Evolutionary conservation across 1,140 invertebrate species (phyloP).

Genomic region (Tyrophagus putrescentiae): DNA sequence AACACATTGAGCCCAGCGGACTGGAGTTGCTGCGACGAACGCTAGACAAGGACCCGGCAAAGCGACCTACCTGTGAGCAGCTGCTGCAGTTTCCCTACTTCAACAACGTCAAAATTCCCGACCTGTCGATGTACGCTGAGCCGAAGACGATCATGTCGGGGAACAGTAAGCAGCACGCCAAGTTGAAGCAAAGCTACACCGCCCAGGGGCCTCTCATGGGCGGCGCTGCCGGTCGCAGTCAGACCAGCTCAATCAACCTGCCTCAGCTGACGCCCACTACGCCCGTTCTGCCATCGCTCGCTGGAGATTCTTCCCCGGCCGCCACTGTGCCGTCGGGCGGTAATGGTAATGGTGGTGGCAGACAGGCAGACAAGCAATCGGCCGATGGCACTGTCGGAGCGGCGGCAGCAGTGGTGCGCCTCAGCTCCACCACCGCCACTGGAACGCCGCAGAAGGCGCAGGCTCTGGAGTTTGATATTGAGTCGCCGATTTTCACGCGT

Average conservation of each 20-base stretch:
- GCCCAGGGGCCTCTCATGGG: background rate
- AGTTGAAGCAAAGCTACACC: background rate
- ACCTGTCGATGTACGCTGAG: slow-evolving; percentile 1
- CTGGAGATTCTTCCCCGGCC: background rate
- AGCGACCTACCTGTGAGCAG: slow-evolving; percentile 75
- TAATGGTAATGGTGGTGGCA: too few relatives aligned
- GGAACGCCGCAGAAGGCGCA: background rate
- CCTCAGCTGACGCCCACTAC: slow-evolving; percentile 2
- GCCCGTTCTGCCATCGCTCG: background rate
- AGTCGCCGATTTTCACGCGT: background rate
- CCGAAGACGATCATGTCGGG: background rate
- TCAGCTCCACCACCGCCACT: background rate
- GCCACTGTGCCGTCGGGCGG: background rate
- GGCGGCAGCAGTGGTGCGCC: background rate
- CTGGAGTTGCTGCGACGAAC: slow-evolving; percentile 78
- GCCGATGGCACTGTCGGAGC: background rate
- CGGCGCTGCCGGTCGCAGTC: background rate
- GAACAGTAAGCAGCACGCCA: background rate
- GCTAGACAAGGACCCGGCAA: slow-evolving; percentile 78
- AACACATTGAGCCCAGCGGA: slow-evolving; percentile 47
- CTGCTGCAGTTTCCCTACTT: slow-evolving; percentile 77
- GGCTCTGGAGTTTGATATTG: slow-evolving; percentile 9
- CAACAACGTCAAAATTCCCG: slow-evolving; percentile 26
- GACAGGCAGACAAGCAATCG: background rate
- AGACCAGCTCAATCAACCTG: background rate